These are phyloP conservation scores for Lepidothrix coronata DNA, from an alignment of 2,113 vertebrate species.

Conservation along the genomic window DNA sequence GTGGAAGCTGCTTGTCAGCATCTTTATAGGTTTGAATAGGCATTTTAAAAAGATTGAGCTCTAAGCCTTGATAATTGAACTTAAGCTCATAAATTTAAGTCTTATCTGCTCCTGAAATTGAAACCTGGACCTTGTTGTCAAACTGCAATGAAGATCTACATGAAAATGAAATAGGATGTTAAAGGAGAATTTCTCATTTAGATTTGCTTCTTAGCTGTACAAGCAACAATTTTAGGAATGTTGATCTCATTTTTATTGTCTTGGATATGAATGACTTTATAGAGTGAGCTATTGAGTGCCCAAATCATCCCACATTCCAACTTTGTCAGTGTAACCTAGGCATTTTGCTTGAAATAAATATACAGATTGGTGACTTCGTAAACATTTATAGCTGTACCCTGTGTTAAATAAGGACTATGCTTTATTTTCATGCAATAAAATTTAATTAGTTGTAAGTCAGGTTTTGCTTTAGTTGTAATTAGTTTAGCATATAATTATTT, in stretches of 20 bases:
- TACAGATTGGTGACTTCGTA: slow-evolving; percentile 22
- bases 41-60: not conserved
- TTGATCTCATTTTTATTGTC: not conserved
- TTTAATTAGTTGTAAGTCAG: slow-evolving; percentile 76
- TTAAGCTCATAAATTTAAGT: not conserved
- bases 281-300: slow-evolving; percentile 33
- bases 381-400: slow-evolving; percentile 58
- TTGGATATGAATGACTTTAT: slow-evolving; percentile 19
- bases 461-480: slow-evolving; percentile 77
- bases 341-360: slow-evolving; percentile 59
- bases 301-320: slow-evolving; percentile 20
- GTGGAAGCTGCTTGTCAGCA: slow-evolving; percentile 2
- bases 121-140: not conserved
- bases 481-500: slow-evolving; percentile 78
- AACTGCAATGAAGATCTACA: not conserved
- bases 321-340: slow-evolving; percentile 59
- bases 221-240: slow-evolving; percentile 9
- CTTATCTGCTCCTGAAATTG: slow-evolving; percentile 31
- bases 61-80: slow-evolving; percentile 28
- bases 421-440: slow-evolving; percentile 75
- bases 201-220: not conserved
- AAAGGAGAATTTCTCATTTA: not conserved
- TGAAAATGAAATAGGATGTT: not conserved
- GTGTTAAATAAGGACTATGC: slow-evolving; percentile 66
- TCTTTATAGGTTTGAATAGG: slow-evolving; percentile 5